These are phyloP conservation scores for Melanogrammus aeglefinus DNA, from an alignment of 2,797 vertebrate species.

Conservation along the genomic window DNA sequence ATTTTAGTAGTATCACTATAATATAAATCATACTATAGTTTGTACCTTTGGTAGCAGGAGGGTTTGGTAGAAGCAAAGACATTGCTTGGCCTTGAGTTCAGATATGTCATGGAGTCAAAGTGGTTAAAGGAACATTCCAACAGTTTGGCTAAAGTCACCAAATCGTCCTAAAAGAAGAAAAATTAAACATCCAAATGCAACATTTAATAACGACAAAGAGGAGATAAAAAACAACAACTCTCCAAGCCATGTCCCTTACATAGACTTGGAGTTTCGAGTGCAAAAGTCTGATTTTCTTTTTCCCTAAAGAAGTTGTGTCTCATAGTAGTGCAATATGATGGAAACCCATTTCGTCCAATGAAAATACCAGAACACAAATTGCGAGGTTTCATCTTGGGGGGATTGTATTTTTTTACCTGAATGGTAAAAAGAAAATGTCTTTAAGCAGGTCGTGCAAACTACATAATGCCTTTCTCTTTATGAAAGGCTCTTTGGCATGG, in stretches of 20 bases:
- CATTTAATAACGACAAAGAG: constrained; percentile 34
- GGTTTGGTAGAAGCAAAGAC: not conserved
- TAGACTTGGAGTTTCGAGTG: constrained; percentile 68
- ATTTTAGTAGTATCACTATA: not conserved
- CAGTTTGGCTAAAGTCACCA: constrained; percentile 41
- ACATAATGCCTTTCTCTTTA: not conserved
- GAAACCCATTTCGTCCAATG: constrained; percentile 28
- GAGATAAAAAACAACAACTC: constrained; percentile 41
- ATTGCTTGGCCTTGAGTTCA: constrained; percentile 15
- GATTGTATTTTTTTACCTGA: not conserved
- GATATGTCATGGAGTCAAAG: constrained; percentile 36
- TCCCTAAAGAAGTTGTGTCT: constrained; percentile 19
- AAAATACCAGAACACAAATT: constrained; percentile 26
- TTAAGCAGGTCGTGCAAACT: not conserved
- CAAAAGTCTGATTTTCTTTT: constrained; percentile 52
- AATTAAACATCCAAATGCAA: constrained; percentile 46
- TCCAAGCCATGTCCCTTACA: constrained; percentile 67
- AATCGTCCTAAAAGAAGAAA: constrained; percentile 41
- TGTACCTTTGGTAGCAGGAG: not conserved
- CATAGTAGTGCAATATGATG: constrained; percentile 60
- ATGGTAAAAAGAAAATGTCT: constrained; percentile 1
- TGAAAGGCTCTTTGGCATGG: constrained; percentile 11
- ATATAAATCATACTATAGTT: not conserved
- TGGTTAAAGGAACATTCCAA: constrained; percentile 60
- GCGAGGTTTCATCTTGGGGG: not conserved